These are phyloP conservation scores for Conomelus anceps DNA, from an alignment of 2,888 invertebrate genomes.

Conservation along the genomic window DNA sequence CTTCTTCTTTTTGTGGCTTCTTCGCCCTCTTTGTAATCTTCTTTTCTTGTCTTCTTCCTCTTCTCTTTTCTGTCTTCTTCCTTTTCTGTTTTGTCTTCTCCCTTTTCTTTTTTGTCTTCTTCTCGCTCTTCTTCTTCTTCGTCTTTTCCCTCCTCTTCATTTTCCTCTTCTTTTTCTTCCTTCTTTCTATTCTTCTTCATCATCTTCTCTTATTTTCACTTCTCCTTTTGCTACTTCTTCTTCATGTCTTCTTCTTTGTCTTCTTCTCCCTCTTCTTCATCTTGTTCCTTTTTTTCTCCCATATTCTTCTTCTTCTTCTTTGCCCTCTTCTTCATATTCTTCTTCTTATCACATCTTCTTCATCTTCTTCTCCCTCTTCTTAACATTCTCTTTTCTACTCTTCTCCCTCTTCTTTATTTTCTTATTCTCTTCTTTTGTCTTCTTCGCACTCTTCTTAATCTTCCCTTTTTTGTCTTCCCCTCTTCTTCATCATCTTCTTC, in stretches of 20 bases:
- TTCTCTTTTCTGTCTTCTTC: too few relatives aligned
- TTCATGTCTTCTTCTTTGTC: background rate
- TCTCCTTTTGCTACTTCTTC: background rate
- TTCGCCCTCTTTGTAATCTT: too few relatives aligned
- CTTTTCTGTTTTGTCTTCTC: too few relatives aligned
- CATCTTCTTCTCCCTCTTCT: too few relatives aligned
- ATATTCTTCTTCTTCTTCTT: background rate
- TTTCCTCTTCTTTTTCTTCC: background rate
- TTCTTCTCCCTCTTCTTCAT: background rate
- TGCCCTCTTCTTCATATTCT: too few relatives aligned
- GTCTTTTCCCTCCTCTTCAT: background rate
- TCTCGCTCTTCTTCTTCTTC: too few relatives aligned
- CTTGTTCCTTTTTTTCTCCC: background rate
- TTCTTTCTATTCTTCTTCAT: background rate
- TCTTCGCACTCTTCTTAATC: background rate
- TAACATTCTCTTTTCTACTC: too few relatives aligned
- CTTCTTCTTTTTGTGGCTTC: too few relatives aligned
- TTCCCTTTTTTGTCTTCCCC: background rate
- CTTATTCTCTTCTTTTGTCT: background rate
- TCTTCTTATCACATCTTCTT: too few relatives aligned
- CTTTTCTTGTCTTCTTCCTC: too few relatives aligned
- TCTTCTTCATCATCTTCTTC: background rate
- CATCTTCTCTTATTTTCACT: background rate
- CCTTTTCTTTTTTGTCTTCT: too few relatives aligned
- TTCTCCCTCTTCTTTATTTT: background rate